Conservation (phyloP, 1,140 invertebrate genomes). For the Calliopsis andreniformis region DNA sequence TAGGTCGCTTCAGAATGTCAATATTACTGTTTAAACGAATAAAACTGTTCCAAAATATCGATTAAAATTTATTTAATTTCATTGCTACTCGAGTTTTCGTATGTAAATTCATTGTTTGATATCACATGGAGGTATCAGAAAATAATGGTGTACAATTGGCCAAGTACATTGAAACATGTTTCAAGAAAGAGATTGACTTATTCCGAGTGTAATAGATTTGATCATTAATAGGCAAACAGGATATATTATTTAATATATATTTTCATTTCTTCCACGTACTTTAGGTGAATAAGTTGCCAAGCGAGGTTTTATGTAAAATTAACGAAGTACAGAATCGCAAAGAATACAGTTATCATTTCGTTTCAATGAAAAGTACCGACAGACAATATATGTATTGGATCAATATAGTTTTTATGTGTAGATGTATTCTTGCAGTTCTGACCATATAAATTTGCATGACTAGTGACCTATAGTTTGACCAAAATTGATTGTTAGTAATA, state of each 20-base stretch:
- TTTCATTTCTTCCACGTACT: slow-evolving; percentile 48
- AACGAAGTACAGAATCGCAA: slow-evolving; percentile 12
- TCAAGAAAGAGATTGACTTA: background rate
- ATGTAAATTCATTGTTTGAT: background rate
- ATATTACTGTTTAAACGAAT: slow-evolving; percentile 60
- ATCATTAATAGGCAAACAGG: slow-evolving; percentile 26
- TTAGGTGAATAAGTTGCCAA: slow-evolving; percentile 2
- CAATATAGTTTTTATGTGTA: slow-evolving; percentile 13
- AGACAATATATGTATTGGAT: background rate
- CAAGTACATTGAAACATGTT: no score
- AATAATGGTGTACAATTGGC: background rate
- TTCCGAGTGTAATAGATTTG: background rate
- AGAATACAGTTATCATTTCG: slow-evolving; percentile 5
- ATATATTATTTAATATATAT: slow-evolving; percentile 32
- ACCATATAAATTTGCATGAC: slow-evolving; percentile 16
- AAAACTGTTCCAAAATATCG: slow-evolving; percentile 71
- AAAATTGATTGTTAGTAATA: slow-evolving; percentile 10
- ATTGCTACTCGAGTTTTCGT: background rate
- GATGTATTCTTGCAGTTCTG: slow-evolving; percentile 18
- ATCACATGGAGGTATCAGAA: no score
- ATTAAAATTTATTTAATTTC: slow-evolving; percentile 39
- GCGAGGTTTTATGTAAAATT: slow-evolving; percentile 6
- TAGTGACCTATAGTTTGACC: slow-evolving; percentile 6
- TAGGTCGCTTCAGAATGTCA: slow-evolving; percentile 64
- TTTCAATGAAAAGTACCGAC: background rate